Conservation (phyloP, 2,888 invertebrate genomes). For the Oegoconia quadripuncta region DNA sequence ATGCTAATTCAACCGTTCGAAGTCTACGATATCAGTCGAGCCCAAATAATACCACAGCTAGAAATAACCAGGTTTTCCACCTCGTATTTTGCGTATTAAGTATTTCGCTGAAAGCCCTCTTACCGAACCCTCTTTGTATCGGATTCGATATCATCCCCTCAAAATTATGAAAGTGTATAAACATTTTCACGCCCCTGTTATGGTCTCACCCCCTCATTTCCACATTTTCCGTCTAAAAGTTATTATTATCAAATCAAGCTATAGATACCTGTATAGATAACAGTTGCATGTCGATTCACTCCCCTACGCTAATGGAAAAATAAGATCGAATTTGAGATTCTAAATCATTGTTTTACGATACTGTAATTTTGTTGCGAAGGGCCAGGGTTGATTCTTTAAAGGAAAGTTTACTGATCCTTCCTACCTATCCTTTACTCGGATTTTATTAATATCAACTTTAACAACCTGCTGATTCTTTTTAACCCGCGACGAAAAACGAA, state of each 20-base stretch:
- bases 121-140: conserved; percentile 55
- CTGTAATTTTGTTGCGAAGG: conserved; percentile 46
- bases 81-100: conserved; percentile 70
- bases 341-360: conserved; percentile 74
- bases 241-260: conserved; percentile 78
- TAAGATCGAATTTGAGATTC: conserved; percentile 56
- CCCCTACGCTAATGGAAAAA: conserved; percentile 64
- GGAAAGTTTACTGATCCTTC: background rate
- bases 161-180: conserved; percentile 78
- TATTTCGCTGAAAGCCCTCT: conserved; percentile 70
- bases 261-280: conserved; percentile 70
- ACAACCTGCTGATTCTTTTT: too few relatives aligned
- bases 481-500: too few relatives aligned
- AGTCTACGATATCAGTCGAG: conserved; percentile 39
- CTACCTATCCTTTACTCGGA: background rate
- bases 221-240: conserved; percentile 62
- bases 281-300: conserved; percentile 53
- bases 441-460: too few relatives aligned
- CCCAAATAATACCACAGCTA: conserved; percentile 45
- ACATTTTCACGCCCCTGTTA: conserved; percentile 72
- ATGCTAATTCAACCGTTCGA: conserved; percentile 39
- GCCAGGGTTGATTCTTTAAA: conserved; percentile 7
- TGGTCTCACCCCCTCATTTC: conserved; percentile 55
- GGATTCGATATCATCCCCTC: conserved; percentile 71
- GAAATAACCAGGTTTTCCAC: conserved; percentile 61